These are phyloP conservation scores for Scaptomyza tumidula DNA, from an alignment of 2,888 invertebrate genomes.

Conservation along the genomic window DNA sequence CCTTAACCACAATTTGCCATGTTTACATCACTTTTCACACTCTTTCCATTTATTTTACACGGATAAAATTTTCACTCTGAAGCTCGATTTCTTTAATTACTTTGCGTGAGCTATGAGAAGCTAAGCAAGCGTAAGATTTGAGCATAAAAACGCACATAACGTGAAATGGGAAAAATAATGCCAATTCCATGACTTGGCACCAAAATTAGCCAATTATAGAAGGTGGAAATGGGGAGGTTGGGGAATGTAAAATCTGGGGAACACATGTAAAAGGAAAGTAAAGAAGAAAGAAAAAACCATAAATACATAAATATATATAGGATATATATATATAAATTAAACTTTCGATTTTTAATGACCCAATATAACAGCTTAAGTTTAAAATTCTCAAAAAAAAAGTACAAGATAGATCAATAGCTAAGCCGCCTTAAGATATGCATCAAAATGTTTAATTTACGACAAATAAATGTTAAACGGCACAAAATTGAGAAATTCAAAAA, in stretches of 20 bases:
- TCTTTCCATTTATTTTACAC: neutral
- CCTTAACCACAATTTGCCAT: neutral
- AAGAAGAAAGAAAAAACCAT: neutral
- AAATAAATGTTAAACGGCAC: slow-evolving; percentile 76
- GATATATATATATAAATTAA: no score
- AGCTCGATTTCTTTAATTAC: slow-evolving; percentile 26
- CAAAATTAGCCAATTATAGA: slow-evolving; percentile 61
- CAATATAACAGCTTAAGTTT: slow-evolving; percentile 17
- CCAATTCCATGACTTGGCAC: slow-evolving; percentile 66
- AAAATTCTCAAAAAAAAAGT: neutral
- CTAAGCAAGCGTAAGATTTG: slow-evolving; percentile 55
- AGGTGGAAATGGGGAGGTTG: slow-evolving; percentile 9
- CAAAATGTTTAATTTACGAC: slow-evolving; percentile 77
- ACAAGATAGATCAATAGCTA: slow-evolving; percentile 13
- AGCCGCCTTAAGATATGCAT: slow-evolving; percentile 53
- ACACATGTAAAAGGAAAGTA: slow-evolving; percentile 36
- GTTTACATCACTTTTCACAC: slow-evolving; percentile 19
- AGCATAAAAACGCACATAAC: slow-evolving; percentile 37
- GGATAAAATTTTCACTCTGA: neutral
- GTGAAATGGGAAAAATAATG: slow-evolving; percentile 45
- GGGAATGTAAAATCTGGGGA: slow-evolving; percentile 14
- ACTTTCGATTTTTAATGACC: neutral
- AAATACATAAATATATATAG: slow-evolving; percentile 1
- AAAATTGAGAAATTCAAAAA: slow-evolving; percentile 75
- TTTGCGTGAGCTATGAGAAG: slow-evolving; percentile 24